Conservation (phyloP, 1,140 invertebrate species). For the Penaeus japonicus region DNA sequence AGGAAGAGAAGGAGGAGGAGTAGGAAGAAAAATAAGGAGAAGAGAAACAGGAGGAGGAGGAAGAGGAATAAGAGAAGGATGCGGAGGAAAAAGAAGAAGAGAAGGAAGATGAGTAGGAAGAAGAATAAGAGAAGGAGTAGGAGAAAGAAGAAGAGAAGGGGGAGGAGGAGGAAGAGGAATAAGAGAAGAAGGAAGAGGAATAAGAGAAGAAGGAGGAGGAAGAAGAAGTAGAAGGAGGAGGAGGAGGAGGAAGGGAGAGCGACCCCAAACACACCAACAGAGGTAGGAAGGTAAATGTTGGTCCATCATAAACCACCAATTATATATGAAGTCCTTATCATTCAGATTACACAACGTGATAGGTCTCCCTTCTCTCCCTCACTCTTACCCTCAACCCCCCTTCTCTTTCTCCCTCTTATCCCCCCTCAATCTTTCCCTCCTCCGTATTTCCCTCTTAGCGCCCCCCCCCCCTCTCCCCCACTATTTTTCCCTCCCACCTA, state of each 20-base stretch:
- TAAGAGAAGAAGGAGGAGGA: neutral
- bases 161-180: neutral
- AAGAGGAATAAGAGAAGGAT: neutral
- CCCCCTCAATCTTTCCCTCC: neutral
- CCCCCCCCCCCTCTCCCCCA: no score
- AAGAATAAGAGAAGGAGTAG: neutral
- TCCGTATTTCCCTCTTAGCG: no score
- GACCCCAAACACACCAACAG: neutral
- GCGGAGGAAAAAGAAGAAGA: neutral
- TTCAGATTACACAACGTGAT: no score
- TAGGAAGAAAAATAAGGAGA: neutral
- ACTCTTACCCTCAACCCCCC: neutral
- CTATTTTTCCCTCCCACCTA: neutral
- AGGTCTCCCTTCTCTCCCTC: neutral
- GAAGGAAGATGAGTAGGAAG: neutral
- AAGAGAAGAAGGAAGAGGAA: neutral
- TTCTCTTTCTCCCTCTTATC: neutral
- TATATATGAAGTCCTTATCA: no score
- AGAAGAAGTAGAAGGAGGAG: neutral
- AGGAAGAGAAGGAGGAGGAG: neutral
- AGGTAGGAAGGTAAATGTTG: neutral
- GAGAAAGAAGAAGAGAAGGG: neutral
- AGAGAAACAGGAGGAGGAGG: neutral
- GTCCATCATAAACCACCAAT: no score
- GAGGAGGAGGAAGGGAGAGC: neutral